These are phyloP conservation scores for Maniola jurtina DNA, from an alignment of 1,140 invertebrate genomes.

Conservation along the genomic window DNA sequence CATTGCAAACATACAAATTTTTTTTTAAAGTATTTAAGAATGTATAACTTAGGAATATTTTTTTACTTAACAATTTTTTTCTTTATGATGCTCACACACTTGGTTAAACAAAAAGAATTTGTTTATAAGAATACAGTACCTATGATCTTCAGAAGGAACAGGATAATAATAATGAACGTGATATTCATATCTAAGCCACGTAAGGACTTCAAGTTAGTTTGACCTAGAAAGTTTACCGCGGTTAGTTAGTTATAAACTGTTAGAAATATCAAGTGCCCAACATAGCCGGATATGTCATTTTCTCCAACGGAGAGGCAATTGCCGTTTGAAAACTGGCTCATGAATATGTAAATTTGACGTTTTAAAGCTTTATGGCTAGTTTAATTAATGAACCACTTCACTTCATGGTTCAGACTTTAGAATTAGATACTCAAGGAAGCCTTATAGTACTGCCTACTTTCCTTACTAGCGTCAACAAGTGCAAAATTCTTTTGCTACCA, in stretches of 20 bases:
- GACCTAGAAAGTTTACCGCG: slow-evolving; percentile 30
- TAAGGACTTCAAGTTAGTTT: not conserved
- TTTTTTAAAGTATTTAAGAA: too few relatives aligned
- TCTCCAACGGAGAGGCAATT: slow-evolving; percentile 28
- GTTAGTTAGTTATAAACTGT: not conserved
- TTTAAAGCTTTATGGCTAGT: slow-evolving; percentile 9
- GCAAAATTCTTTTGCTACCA: too few relatives aligned
- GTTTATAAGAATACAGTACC: too few relatives aligned
- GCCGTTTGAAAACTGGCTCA: slow-evolving; percentile 27
- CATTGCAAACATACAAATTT: too few relatives aligned
- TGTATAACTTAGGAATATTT: too few relatives aligned
- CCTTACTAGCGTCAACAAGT: not conserved
- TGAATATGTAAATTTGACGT: slow-evolving; percentile 29
- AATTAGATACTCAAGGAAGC: not conserved
- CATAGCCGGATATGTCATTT: slow-evolving; percentile 34
- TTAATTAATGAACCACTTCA: slow-evolving; percentile 18
- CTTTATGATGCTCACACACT: too few relatives aligned
- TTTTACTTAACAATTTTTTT: too few relatives aligned
- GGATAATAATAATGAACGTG: too few relatives aligned
- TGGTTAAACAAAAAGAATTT: too few relatives aligned
- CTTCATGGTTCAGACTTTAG: slow-evolving; percentile 12
- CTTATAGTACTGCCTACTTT: too few relatives aligned
- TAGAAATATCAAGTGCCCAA: slow-evolving; percentile 25
- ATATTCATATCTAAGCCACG: too few relatives aligned
- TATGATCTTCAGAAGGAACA: too few relatives aligned